phyloP scores from a whole-genome alignment of 2,113 vertebrate species.

The Zonotrichia leucophrys region DNA sequence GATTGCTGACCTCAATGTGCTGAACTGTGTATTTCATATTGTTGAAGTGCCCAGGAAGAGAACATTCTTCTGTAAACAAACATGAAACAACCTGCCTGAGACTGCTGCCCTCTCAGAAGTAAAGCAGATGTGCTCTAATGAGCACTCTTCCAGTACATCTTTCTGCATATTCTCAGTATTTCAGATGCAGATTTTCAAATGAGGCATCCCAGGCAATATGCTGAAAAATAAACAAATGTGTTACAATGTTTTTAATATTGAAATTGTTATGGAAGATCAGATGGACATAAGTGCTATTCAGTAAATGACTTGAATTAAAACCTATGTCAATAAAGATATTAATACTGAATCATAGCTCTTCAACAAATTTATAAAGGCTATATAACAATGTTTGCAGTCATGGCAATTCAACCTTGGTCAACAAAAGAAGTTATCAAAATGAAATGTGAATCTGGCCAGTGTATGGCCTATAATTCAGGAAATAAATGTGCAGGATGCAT shows the following conservation, averaged over 20 bases:
- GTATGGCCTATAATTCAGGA: not conserved
- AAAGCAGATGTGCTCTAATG: slow-evolving; percentile 13
- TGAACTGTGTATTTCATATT: not conserved
- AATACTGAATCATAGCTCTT: not conserved
- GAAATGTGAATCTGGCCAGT: slow-evolving; percentile 22
- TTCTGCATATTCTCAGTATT: not conserved
- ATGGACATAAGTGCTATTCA: not conserved
- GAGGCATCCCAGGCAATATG: not conserved
- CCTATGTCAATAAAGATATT: not conserved
- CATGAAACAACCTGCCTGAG: not conserved
- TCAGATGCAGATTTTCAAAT: slow-evolving; percentile 35
- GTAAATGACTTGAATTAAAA: not conserved
- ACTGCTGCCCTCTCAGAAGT: not conserved
- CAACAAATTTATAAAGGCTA: not conserved
- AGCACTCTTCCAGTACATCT: not conserved
- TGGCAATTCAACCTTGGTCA: not conserved
- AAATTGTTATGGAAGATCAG: not conserved
- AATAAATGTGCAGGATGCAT: slow-evolving; percentile 26
- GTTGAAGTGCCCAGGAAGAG: not conserved
- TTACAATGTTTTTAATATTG: not conserved
- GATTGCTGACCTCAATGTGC: not conserved
- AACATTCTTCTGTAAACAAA: not conserved
- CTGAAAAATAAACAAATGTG: not conserved
- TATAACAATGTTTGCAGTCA: not conserved
- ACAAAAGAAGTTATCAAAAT: slow-evolving; percentile 4